phyloP scores from a whole-genome alignment of 2,888 invertebrate genomes.

The Drosophila bunnanda region DNA sequence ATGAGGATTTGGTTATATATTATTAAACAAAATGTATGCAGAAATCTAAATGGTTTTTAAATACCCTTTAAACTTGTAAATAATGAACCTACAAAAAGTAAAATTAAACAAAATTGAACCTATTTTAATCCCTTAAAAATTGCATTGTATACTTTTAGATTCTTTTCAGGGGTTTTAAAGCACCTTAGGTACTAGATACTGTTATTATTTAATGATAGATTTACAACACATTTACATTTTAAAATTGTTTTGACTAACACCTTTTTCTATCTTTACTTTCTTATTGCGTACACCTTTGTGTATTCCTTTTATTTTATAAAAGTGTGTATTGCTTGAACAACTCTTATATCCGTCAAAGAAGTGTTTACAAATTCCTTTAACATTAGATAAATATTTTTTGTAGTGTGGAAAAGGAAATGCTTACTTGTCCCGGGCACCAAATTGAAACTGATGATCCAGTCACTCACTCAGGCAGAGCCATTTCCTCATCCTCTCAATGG shows the following conservation, averaged over 20 bases:
- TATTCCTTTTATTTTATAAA: background rate
- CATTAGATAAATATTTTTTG: slow-evolving; percentile 1
- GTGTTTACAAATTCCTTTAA: too few relatives aligned
- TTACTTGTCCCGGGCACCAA: slow-evolving; percentile 57
- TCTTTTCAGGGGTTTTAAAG: too few relatives aligned
- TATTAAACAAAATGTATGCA: background rate
- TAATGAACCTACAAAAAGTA: too few relatives aligned
- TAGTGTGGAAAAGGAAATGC: slow-evolving; percentile 54
- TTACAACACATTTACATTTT: background rate
- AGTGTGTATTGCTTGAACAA: background rate
- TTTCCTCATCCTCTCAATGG: slow-evolving; percentile 27
- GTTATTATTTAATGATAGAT: background rate
- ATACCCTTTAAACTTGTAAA: background rate
- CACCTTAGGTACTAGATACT: background rate
- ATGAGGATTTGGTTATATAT: background rate
- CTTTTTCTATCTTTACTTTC: background rate
- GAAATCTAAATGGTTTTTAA: background rate
- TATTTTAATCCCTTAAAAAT: background rate
- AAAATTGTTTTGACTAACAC: too few relatives aligned
- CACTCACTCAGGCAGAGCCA: slow-evolving; percentile 17
- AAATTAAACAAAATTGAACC: too few relatives aligned
- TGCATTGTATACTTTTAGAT: too few relatives aligned
- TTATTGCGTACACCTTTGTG: background rate
- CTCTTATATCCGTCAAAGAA: background rate
- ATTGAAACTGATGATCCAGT: slow-evolving; percentile 59